A percentile compares a stretch with the other conserved stretches of the same genome.
Conservation (phyloP, 2,888 invertebrate species). For the Acanthosoma haemorrhoidale region DNA sequence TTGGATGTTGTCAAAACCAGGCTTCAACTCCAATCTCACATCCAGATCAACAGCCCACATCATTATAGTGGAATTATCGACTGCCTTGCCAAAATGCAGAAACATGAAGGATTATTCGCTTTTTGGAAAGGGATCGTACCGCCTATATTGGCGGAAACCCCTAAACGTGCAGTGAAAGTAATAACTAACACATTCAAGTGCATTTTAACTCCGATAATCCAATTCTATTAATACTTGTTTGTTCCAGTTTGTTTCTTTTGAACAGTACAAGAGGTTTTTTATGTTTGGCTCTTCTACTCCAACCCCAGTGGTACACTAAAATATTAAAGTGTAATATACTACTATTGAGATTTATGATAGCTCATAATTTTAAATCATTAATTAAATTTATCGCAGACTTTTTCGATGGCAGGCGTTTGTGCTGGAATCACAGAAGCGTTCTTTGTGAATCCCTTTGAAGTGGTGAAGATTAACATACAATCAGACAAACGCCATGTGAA, state of each 20-base stretch:
- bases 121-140: conserved; percentile 93
- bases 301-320: conserved; percentile 67
- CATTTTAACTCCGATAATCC: neutral
- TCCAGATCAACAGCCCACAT: conserved; percentile 41
- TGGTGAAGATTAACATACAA: conserved; percentile 86
- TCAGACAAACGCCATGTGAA: conserved; percentile 62
- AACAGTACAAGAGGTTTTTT: conserved; percentile 83
- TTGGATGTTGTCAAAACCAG: conserved; percentile 89
- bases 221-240: conserved; percentile 33
- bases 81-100: conserved; percentile 85
- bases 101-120: conserved; percentile 72
- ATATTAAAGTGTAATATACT: neutral
- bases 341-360: neutral
- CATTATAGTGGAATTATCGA: conserved; percentile 72
- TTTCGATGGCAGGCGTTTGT: conserved; percentile 78
- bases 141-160: conserved; percentile 89
- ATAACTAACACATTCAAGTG: conserved; percentile 31
- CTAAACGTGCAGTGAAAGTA: conserved; percentile 85
- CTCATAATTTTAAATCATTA: conserved; percentile 28
- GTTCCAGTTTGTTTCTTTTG: conserved; percentile 79
- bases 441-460: conserved; percentile 90
- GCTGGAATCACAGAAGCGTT: conserved; percentile 89
- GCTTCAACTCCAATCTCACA: conserved; percentile 65
- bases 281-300: conserved; percentile 69
- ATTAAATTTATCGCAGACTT: conserved; percentile 60